phyloP scores from a whole-genome alignment of 2,113 vertebrate species.

The Hystrix brachyura region DNA sequence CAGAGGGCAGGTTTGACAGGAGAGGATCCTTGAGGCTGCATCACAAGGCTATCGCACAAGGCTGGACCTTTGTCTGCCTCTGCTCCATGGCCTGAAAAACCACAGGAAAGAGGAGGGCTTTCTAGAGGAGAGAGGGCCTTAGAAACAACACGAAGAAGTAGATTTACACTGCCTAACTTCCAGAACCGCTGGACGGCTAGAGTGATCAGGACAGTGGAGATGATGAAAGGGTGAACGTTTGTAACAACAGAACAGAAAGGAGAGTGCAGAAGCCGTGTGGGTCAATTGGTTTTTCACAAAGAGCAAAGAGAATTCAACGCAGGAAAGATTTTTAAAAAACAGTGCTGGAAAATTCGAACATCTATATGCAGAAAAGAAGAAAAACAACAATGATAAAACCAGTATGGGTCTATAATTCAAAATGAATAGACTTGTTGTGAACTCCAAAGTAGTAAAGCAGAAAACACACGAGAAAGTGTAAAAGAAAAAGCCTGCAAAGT shows the following conservation, averaged over 20 bases:
- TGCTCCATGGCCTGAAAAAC: not conserved
- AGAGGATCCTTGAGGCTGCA: not conserved
- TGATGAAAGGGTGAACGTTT: not conserved
- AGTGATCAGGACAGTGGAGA: not conserved
- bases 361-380: not conserved
- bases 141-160: not conserved
- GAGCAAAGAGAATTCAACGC: not conserved
- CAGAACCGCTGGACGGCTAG: not conserved
- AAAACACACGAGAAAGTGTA: not conserved
- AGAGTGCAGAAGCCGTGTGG: not conserved
- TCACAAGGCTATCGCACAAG: not conserved
- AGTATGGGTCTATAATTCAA: not conserved
- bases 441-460: not conserved
- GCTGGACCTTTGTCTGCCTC: not conserved
- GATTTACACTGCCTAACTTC: not conserved
- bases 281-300: not conserved
- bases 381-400: not conserved
- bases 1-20: not conserved
- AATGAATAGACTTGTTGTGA: slow-evolving; percentile 1
- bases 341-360: not conserved
- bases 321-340: not conserved
- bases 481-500: not conserved
- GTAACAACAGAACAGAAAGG: not conserved
- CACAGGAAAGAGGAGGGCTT: not conserved
- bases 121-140: not conserved